Conservation (phyloP, 2,797 vertebrate species). For the Ptychobarbus kaznakovi region DNA sequence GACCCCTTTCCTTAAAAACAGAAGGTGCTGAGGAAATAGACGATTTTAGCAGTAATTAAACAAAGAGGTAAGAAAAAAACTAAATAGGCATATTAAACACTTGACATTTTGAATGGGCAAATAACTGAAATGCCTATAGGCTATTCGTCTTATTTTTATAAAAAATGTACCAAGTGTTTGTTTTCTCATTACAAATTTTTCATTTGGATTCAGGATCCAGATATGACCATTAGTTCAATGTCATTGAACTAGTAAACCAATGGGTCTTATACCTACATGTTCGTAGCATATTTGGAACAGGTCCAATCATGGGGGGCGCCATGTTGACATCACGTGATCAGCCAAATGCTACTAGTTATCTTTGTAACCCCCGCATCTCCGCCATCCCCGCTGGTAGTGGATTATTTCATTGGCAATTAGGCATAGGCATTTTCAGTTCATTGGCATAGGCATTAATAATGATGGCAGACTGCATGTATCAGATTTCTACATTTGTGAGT, state of each 20-base stretch:
- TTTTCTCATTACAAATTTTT: neutral
- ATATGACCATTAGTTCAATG: neutral
- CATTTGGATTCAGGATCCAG: neutral
- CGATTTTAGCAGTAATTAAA: constrained; percentile 43
- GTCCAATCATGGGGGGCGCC: neutral
- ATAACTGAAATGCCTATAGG: neutral
- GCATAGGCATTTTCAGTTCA: no score
- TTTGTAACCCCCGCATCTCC: neutral
- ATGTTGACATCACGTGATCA: neutral
- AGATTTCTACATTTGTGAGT: neutral
- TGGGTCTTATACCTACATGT: neutral
- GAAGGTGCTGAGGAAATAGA: constrained; percentile 33
- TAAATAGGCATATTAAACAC: neutral
- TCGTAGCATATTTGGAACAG: neutral
- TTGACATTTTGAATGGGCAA: neutral
- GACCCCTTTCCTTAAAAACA: constrained; percentile 44
- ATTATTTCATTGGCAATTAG: neutral
- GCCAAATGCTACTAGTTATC: neutral
- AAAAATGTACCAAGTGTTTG: neutral
- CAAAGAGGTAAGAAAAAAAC: constrained; percentile 26
- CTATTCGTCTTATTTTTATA: neutral
- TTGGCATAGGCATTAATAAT: neutral
- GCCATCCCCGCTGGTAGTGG: neutral
- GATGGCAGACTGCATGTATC: neutral
- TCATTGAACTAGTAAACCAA: neutral